Evolutionary conservation across 2,888 invertebrate genomes (phyloP), one percentile per base, ranked within the genome.

Genomic region (Plemyria rubiginata): DNA sequence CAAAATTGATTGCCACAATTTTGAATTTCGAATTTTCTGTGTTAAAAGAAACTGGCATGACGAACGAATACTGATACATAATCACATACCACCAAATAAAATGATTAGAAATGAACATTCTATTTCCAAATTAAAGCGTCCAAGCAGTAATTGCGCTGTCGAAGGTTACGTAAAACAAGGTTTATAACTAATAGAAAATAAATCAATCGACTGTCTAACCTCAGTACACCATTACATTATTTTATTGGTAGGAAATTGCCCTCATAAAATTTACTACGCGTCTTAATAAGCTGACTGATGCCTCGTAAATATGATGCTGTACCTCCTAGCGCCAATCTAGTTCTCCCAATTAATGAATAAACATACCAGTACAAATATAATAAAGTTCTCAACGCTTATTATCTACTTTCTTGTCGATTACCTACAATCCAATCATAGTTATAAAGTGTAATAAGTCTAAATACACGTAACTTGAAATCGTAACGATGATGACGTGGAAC

Each of bases 171-270:
- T 56, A 51, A 60, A 67, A 65, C 54, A 60, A 54, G 51, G 46
- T 65, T 66, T 62, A 65, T 59, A 68, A 55, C 54, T 22, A 65
- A 22, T 38, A 32, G n/a, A 6, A 32, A 68, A 69, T 67, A 68
- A 69, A 69, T 70, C 64, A 62, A 62, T 56, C 59, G 40, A 54
- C 41, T 38, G 13, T 46, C 48, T 56, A 36, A 54, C 28, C 36
- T 46, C 29, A 36, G 62, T 69, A 74, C 65, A 70, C 62, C 64
- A 65, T 60, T 67, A 72, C 67, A 72, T 68, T 65, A 68, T 70
- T 80, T 74, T 78, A 80, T 72, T 70, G 67, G 68, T 68, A 76
- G 76, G 76, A 80, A 78, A 80, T 78, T 76, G 75, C 69, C 51
- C 66, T 71, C 60, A 72, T 81, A 80, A 80, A 79, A 58, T 78